phyloP scores from a whole-genome alignment of 2,113 vertebrate species.

The Mormyrus lacerda region DNA sequence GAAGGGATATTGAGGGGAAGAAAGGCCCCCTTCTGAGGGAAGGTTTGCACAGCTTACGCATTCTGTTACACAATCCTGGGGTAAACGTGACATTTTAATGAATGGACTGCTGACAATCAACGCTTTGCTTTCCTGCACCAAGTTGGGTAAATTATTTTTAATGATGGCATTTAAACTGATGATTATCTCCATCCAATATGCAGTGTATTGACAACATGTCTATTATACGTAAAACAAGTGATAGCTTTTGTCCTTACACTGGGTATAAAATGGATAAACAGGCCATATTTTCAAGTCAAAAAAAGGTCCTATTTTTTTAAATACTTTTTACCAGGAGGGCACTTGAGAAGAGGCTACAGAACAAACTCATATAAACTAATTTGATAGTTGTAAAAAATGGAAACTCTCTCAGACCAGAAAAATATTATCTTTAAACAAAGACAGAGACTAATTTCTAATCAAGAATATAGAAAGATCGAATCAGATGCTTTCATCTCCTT shows the following conservation, averaged over 20 bases:
- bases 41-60: slow-evolving; percentile 1
- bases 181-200: background rate
- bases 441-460: background rate
- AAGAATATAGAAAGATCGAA: background rate
- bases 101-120: background rate
- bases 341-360: background rate
- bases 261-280: background rate
- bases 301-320: background rate
- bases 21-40: slow-evolving; percentile 13
- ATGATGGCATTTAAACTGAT: background rate
- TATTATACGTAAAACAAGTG: background rate
- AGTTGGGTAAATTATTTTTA: background rate
- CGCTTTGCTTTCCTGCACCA: background rate
- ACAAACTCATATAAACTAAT: background rate
- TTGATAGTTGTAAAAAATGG: background rate
- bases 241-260: background rate
- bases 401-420: background rate
- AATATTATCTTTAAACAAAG: background rate
- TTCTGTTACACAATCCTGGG: slow-evolving; percentile 2
- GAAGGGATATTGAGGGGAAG: slow-evolving; percentile 15
- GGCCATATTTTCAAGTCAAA: background rate
- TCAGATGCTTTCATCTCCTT: background rate
- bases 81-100: slow-evolving; percentile 15
- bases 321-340: background rate
- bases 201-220: background rate